These are phyloP conservation scores for Arion vulgaris DNA, from an alignment of 1,140 invertebrate species.

Conservation along the genomic window DNA sequence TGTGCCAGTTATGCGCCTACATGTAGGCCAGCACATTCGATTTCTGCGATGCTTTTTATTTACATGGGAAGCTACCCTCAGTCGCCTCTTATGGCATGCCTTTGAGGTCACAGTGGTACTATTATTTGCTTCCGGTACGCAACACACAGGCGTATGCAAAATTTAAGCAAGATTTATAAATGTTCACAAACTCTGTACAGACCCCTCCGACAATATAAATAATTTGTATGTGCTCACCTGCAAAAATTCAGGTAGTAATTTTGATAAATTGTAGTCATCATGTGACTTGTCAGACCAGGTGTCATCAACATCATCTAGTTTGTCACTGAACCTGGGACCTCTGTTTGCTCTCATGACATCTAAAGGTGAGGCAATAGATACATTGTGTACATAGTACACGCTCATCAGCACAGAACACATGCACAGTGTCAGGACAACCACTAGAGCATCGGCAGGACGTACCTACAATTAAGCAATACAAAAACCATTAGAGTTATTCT, in stretches of 20 bases:
- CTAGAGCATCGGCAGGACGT: slow-evolving; percentile 20
- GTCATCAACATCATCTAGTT: slow-evolving; percentile 9
- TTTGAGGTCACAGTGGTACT: no score
- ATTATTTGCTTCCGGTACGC: no score
- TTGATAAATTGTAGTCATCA: background rate
- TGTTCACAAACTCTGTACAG: no score
- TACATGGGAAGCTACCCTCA: no score
- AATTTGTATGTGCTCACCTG: background rate
- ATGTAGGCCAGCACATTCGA: no score
- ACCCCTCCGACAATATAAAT: no score
- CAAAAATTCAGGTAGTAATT: background rate
- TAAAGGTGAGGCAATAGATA: slow-evolving; percentile 5
- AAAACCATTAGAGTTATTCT: no score
- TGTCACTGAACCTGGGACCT: background rate
- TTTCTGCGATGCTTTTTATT: no score
- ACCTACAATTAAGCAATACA: slow-evolving; percentile 12
- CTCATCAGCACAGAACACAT: slow-evolving; percentile 30
- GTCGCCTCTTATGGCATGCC: no score
- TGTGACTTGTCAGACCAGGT: background rate
- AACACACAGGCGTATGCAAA: no score
- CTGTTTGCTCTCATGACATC: slow-evolving; percentile 33
- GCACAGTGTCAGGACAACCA: slow-evolving; percentile 17
- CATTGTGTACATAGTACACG: slow-evolving; percentile 30
- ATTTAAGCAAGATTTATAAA: no score
- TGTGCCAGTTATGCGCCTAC: no score